A percentile compares a stretch with the other conserved stretches of the same genome.
Evolutionary conservation across 2,888 invertebrate species (phyloP).

Genomic region (Petrophora chlorosata): DNA sequence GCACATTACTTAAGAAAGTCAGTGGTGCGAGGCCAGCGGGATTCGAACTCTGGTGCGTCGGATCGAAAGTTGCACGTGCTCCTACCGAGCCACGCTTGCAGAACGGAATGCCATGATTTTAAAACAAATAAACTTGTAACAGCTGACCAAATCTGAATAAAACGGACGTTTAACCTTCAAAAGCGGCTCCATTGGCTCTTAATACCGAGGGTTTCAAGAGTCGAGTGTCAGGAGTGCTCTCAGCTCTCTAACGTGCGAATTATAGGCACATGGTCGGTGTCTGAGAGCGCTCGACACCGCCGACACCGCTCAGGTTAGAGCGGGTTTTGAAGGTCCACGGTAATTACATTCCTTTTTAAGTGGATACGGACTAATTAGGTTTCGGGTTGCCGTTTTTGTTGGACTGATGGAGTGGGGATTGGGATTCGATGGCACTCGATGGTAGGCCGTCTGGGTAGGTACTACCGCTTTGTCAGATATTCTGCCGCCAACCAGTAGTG

Average conservation of each 20-base stretch:
- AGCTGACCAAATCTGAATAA: constrained; percentile 5
- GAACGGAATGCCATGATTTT: too few species aligned
- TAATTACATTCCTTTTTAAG: constrained; percentile 32
- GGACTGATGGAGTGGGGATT: constrained; percentile 1
- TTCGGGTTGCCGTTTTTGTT: constrained; percentile 33
- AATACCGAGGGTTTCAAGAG: constrained; percentile 15
- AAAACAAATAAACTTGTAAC: not conserved
- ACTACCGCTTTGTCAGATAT: too few species aligned
- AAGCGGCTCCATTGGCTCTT: constrained; percentile 18
- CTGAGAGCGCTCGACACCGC: constrained; percentile 20
- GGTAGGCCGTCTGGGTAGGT: too few species aligned
- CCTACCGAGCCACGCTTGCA: too few species aligned
- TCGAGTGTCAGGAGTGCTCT: constrained; percentile 24
- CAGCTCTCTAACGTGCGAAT: constrained; percentile 32
- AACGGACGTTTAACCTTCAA: constrained; percentile 25
- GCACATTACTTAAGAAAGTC: too few species aligned
- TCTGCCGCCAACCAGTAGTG: too few species aligned
- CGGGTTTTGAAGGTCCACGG: constrained; percentile 27
- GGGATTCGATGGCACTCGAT: too few species aligned
- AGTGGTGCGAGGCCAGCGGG: too few species aligned
- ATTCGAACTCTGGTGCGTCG: too few species aligned
- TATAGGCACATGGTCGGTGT: constrained; percentile 27
- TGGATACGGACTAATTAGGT: constrained; percentile 35
- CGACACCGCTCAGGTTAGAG: constrained; percentile 18
- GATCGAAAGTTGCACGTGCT: too few species aligned